Percentiles rank a stretch among this genome's conserved stretches.
Evolutionary conservation across 2,113 vertebrate genomes (phyloP).

Genomic region (Pteropus alecto): DNA sequence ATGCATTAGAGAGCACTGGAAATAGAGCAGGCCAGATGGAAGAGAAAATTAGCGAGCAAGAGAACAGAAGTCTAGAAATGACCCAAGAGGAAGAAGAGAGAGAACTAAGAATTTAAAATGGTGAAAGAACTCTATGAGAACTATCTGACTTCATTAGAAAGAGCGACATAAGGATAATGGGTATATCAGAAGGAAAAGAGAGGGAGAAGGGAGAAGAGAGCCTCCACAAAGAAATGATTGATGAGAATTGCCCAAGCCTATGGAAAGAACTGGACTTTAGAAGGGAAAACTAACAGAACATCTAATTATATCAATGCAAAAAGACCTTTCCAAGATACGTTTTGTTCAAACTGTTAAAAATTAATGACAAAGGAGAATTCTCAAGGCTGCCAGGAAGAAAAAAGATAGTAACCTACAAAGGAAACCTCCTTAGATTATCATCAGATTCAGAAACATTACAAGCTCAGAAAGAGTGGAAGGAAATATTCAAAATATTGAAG

Average conservation of each 20-base stretch:
- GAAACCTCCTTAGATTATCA: background rate
- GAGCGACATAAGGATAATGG: background rate
- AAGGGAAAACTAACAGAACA: background rate
- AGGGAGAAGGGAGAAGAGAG: background rate
- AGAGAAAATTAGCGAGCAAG: background rate
- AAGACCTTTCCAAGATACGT: background rate
- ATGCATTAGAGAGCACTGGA: background rate
- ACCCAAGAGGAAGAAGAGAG: background rate
- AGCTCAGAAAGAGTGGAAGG: background rate
- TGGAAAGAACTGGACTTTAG: background rate
- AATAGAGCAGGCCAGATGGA: background rate
- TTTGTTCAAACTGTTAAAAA: background rate
- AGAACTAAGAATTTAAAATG: background rate
- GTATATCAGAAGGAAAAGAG: background rate
- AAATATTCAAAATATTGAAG: background rate
- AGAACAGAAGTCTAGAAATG: background rate
- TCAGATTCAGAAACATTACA: background rate
- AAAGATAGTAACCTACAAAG: background rate
- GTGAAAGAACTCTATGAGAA: background rate
- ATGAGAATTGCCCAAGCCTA: background rate
- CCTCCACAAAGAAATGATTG: background rate
- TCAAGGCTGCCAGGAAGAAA: background rate
- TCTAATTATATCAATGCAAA: background rate
- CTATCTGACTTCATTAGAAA: background rate
- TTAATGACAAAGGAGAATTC: background rate